These are phyloP conservation scores for Dendrophyllia cribrosa DNA, from an alignment of 64 coral and sea anemone genomes.

Conservation along the genomic window DNA sequence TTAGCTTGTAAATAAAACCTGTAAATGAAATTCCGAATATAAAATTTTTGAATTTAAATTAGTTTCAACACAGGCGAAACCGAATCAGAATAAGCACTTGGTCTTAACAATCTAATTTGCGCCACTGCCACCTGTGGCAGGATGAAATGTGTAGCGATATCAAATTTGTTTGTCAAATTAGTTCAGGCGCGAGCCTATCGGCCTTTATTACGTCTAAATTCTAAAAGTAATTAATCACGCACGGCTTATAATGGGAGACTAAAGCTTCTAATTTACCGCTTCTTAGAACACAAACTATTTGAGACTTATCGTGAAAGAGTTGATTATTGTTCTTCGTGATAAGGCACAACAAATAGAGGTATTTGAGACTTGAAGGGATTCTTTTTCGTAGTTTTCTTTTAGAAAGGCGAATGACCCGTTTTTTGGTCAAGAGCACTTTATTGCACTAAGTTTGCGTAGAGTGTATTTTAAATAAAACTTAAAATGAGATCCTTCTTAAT, in stretches of 20 bases:
- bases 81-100: conserved; percentile 22
- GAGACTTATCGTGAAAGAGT: too few relatives aligned
- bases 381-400: too few relatives aligned
- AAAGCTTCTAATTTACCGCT: neutral
- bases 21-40: neutral
- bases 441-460: too few relatives aligned
- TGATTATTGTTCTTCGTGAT: too few relatives aligned
- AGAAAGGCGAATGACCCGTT: too few relatives aligned
- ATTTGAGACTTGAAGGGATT: too few relatives aligned
- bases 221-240: neutral
- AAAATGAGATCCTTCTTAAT: too few relatives aligned
- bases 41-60: conserved; percentile 8
- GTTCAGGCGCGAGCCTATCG: conserved; percentile 6
- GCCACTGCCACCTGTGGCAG: conserved; percentile 7
- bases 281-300: too few relatives aligned
- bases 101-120: neutral
- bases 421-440: too few relatives aligned
- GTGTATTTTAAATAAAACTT: too few relatives aligned
- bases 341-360: too few relatives aligned
- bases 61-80: neutral
- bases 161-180: neutral
- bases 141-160: neutral
- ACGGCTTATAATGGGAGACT: too few relatives aligned
- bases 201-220: neutral
- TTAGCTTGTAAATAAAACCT: neutral